Percentiles rank a stretch among this genome's conserved stretches.
phyloP scores from a whole-genome alignment of 2,888 invertebrate species.

The Mellilla xanthometata region DNA sequence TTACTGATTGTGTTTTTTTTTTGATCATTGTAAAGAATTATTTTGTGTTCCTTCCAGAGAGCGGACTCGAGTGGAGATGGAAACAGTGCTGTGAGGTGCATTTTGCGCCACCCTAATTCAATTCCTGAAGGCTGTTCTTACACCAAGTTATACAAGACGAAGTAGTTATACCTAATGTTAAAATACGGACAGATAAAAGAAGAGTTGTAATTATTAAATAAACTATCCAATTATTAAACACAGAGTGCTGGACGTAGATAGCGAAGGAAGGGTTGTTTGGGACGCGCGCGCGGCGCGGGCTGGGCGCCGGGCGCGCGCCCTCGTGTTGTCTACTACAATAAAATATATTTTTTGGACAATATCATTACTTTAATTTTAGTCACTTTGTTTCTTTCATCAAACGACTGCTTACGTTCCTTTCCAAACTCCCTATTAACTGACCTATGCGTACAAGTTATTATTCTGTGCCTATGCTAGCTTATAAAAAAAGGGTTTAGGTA shows the following conservation, averaged over 20 bases:
- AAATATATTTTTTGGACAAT: constrained; percentile 83
- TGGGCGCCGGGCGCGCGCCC: constrained; percentile 77
- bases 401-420: constrained; percentile 3
- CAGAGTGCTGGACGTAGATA: constrained; percentile 80
- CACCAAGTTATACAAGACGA: constrained; percentile 83
- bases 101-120: constrained; percentile 79
- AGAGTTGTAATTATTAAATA: constrained; percentile 83
- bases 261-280: constrained; percentile 78
- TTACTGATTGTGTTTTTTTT: too few relatives aligned
- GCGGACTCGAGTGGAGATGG: constrained; percentile 92
- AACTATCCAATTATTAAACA: constrained; percentile 83
- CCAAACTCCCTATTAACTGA: neutral
- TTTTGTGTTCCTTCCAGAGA: too few relatives aligned
- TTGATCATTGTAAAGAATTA: too few relatives aligned
- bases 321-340: constrained; percentile 81
- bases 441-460: too few relatives aligned
- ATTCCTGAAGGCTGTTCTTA: constrained; percentile 83
- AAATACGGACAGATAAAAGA: constrained; percentile 80
- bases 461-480: too few relatives aligned
- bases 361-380: constrained; percentile 41
- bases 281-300: constrained; percentile 77
- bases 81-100: constrained; percentile 93
- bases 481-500: too few relatives aligned
- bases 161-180: constrained; percentile 81
- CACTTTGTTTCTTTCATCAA: constrained; percentile 4